Percentiles rank a stretch among this genome's conserved stretches.
Evolutionary conservation across 2,113 vertebrate species (phyloP).

Genomic region (Phylloscopus trochilus): DNA sequence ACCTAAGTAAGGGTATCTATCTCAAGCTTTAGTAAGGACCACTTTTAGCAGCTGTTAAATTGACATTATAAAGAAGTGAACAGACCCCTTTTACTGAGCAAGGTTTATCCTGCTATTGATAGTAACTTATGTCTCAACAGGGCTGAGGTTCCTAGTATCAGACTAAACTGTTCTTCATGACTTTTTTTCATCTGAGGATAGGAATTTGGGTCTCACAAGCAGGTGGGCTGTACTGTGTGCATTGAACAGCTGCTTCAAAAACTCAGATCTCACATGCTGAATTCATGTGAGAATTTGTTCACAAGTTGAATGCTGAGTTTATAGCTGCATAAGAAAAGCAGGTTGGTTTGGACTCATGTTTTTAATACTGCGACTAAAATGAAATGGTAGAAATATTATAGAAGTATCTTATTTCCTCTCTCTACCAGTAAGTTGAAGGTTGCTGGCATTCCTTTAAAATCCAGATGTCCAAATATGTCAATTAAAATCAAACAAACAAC

Average conservation of each 20-base stretch:
- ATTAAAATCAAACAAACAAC: not conserved
- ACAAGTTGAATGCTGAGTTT: not conserved
- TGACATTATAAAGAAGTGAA: conserved; percentile 25
- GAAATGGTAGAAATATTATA: not conserved
- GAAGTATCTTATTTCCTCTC: not conserved
- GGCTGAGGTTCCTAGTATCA: not conserved
- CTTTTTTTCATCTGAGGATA: conserved; percentile 1
- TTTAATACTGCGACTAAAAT: conserved; percentile 18
- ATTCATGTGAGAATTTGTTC: not conserved
- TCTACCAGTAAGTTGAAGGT: not conserved
- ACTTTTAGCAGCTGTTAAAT: conserved; percentile 48
- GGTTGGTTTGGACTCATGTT: not conserved
- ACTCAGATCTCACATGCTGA: not conserved
- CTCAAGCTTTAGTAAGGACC: conserved; percentile 1
- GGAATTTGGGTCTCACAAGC: not conserved
- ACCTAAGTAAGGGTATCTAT: not conserved
- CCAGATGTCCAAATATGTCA: not conserved
- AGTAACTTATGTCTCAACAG: not conserved
- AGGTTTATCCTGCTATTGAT: not conserved
- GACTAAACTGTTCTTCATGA: not conserved
- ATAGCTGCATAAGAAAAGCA: not conserved
- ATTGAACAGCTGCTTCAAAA: not conserved
- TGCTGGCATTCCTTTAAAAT: not conserved
- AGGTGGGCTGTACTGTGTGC: not conserved
- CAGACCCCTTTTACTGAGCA: conserved; percentile 43